Percentiles rank a stretch among this genome's conserved stretches.
phyloP scores from a whole-genome alignment of 2,888 invertebrate genomes.

The Melanostoma mellinum region DNA sequence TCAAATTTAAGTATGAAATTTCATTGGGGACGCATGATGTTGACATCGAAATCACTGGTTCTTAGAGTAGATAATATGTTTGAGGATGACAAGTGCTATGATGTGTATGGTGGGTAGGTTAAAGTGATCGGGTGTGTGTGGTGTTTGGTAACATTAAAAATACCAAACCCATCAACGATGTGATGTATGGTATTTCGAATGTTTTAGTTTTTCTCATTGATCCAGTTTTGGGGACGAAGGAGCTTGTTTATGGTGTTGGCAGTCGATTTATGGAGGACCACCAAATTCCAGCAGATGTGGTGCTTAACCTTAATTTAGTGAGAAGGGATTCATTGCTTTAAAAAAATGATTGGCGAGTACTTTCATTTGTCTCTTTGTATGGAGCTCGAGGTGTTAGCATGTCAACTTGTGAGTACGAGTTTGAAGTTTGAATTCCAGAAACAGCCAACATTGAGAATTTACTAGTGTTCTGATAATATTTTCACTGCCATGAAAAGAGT shows the following conservation, averaged over 20 bases:
- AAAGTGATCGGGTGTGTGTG: conserved; percentile 10
- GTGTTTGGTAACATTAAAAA: conserved; percentile 25
- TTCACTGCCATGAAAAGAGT: too few relatives aligned
- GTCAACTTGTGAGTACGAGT: too few relatives aligned
- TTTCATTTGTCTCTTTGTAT: background rate
- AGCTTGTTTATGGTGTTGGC: conserved; percentile 43
- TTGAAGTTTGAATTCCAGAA: too few relatives aligned
- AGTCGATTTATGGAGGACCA: conserved; percentile 56
- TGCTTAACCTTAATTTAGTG: conserved; percentile 62
- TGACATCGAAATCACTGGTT: conserved; percentile 59
- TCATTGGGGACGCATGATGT: conserved; percentile 60
- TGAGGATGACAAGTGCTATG: conserved; percentile 24
- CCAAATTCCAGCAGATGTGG: conserved; percentile 54
- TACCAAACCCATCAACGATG: conserved; percentile 48
- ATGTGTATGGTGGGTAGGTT: background rate
- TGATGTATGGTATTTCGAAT: conserved; percentile 63
- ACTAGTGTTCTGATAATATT: too few relatives aligned
- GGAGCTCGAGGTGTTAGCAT: too few relatives aligned
- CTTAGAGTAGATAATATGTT: conserved; percentile 13
- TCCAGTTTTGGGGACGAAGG: conserved; percentile 32
- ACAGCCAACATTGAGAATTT: too few relatives aligned
- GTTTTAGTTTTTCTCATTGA: conserved; percentile 55
- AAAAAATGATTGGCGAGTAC: background rate
- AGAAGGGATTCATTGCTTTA: conserved; percentile 28
- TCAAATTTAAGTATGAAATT: conserved; percentile 47